Conservation (phyloP, 2,797 vertebrate species). For the Aplochiton taeniatus region DNA sequence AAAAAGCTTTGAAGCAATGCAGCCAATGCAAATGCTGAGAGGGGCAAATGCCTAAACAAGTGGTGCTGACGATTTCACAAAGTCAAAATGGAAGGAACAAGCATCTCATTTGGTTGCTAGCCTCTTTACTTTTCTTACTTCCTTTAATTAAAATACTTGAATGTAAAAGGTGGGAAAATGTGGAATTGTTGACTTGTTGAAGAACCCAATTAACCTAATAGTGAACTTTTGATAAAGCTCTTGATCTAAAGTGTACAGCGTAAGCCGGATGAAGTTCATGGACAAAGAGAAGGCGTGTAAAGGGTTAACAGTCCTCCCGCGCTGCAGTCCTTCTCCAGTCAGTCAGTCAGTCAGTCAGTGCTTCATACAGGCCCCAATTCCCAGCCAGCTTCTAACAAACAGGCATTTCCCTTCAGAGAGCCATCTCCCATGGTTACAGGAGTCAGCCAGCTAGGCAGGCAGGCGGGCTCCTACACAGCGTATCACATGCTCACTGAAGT, state of each 20-base stretch:
- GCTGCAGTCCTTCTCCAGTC: slow-evolving; percentile 12
- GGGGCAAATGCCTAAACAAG: background rate
- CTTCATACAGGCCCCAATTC: slow-evolving; percentile 33
- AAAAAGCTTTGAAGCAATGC: too few relatives aligned
- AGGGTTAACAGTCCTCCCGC: slow-evolving; percentile 40
- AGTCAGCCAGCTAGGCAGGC: slow-evolving; percentile 18
- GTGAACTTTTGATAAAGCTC: background rate
- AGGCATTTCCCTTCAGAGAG: slow-evolving; percentile 27
- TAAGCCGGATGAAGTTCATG: background rate
- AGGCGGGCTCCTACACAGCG: slow-evolving; percentile 16
- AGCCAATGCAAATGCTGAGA: background rate
- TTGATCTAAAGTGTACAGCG: background rate
- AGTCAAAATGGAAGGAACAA: slow-evolving; percentile 1
- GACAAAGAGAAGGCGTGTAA: slow-evolving; percentile 14
- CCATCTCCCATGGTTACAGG: slow-evolving; percentile 25
- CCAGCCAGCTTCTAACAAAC: slow-evolving; percentile 20
- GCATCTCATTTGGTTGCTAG: slow-evolving; percentile 6
- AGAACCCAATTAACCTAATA: background rate
- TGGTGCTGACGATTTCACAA: background rate
- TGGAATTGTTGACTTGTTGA: background rate
- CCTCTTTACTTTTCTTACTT: slow-evolving; percentile 11
- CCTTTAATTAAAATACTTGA: slow-evolving; percentile 29
- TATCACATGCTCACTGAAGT: slow-evolving; percentile 63
- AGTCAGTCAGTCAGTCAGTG: background rate
- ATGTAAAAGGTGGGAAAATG: slow-evolving; percentile 24